Base-by-base conservation (phyloP, 2,797 vertebrate genomes). In the Benthosema pterotum region DNA sequence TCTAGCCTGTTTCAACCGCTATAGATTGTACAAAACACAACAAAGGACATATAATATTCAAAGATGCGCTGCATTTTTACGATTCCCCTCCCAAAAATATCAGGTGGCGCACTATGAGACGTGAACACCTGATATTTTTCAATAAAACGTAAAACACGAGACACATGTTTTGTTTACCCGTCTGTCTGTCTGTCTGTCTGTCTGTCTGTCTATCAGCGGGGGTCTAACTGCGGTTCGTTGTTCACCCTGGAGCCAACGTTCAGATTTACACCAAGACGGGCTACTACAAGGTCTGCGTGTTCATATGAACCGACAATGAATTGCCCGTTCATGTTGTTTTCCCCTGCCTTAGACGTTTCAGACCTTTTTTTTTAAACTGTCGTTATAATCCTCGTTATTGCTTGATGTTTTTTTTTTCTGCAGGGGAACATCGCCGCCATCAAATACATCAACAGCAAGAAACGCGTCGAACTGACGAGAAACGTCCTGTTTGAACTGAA, bases 351-450 rank as follows among this genome's bases (percentile, higher is more conserved):
- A n/a, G n/a, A n/a, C n/a, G n/a, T n/a, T n/a, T n/a, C n/a, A n/a
- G n/a, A n/a, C n/a, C n/a, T n/a, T n/a, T n/a, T n/a, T n/a, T n/a
- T n/a, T n/a, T n/a, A n/a, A n/a, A n/a, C n/a, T n/a, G n/a, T n/a
- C n/a, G 25, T 13, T 5, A 2, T 22, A 28, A 11, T 68, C 1
- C 65, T 49, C 15, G 32, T 18, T 11, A 2, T 7, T 57, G 14
- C 14, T 56, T 57, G 3, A n/a, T n/a, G n/a, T n/a, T n/a, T 52
- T 16, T 71, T 14, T 47, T 70, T 55, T 48, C 72, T 76, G 56
- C 89, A 97, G 96, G 96, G 95, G 11, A 97, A 97, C 79, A 87
- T 97, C 0, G 92, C 94, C 54, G 96, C 96, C n/a, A 94, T 97
- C 71, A 98, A 97, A 58, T 93, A 86, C 11, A 84, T 96, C 76